Conservation (phyloP, 2,888 invertebrate genomes). For the Trichopoda pennipes region DNA sequence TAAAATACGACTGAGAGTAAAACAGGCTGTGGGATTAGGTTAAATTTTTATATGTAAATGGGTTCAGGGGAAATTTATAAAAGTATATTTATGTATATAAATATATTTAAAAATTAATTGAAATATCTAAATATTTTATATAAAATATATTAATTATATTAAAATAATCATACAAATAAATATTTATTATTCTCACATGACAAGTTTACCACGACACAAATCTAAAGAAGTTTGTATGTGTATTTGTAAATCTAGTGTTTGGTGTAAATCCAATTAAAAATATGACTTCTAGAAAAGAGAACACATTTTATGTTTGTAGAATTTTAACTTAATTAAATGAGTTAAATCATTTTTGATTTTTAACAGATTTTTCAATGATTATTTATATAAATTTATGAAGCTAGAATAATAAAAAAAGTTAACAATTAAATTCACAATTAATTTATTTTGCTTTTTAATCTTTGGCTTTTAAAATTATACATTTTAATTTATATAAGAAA, state of each 20-base stretch:
- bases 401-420: conserved; percentile 49
- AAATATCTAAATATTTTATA: conserved; percentile 59
- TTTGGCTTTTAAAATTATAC: conserved; percentile 62
- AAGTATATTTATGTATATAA: conserved; percentile 25
- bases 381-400: conserved; percentile 54
- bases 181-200: conserved; percentile 25
- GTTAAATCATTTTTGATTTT: conserved; percentile 39
- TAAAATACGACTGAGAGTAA: conserved; percentile 55
- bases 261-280: too few relatives aligned
- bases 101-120: conserved; percentile 52
- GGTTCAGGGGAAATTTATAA: neutral
- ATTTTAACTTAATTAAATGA: neutral
- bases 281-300: neutral
- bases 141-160: conserved; percentile 51
- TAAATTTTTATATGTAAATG: neutral
- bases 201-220: conserved; percentile 49
- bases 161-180: conserved; percentile 47
- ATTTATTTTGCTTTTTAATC: conserved; percentile 44
- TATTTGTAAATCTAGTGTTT: neutral
- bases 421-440: conserved; percentile 46
- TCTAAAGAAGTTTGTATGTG: neutral
- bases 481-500: conserved; percentile 29
- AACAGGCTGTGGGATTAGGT: conserved; percentile 18
- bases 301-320: neutral
- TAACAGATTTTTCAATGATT: conserved; percentile 6